Base-by-base conservation (phyloP, 2,113 vertebrate species). In the Aplodontia rufa region DNA sequence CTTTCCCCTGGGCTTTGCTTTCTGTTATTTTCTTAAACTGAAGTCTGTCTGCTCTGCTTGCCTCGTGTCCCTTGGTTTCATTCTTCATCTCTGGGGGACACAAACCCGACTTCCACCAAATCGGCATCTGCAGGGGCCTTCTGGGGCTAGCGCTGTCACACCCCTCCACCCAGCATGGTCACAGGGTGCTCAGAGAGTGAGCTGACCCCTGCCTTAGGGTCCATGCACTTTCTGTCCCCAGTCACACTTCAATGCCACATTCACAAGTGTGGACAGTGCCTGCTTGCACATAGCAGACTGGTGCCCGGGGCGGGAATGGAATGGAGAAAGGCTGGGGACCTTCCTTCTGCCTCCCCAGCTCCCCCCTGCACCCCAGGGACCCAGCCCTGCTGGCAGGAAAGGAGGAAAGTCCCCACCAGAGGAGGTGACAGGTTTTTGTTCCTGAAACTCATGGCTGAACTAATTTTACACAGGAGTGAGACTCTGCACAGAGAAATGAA, bases 361-460 rank as follows among this genome's bases (percentile, higher is more conserved):
- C 58, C 8, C 76, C 32, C 72, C 62, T 40, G 62, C 45, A 2
- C 90, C 6, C 85, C 92, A 68, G 69, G 93, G 90, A 87, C 84
- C 58, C 86, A 93, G 60, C 87, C 96, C 95, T 87, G 81, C 93
- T 92, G 83, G 94, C 85, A 91, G 89, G 58, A 53, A 35, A 60
- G 90, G 72, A 98, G 98, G 96, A 97, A 91, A 98, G 98, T 97
- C 97, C 96, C 97, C 76, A 76, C 60, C 55, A 79, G 96, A 94
- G 95, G 83, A 74, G 86, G 82, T 9, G 83, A 97, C 87, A 97
- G 97, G 74, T 96, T 91, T 95, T 96, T 16, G 86, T 82, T 98
- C 97, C 97, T 93, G 98, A 98, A 98, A 98, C 98, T 93, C 97
- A 69, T 0, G 62, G 83, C 8, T 95, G 96, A 96, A 96, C 97